These are phyloP conservation scores for Syrphus vitripennis DNA, from an alignment of 2,888 invertebrate species.

Conservation along the genomic window DNA sequence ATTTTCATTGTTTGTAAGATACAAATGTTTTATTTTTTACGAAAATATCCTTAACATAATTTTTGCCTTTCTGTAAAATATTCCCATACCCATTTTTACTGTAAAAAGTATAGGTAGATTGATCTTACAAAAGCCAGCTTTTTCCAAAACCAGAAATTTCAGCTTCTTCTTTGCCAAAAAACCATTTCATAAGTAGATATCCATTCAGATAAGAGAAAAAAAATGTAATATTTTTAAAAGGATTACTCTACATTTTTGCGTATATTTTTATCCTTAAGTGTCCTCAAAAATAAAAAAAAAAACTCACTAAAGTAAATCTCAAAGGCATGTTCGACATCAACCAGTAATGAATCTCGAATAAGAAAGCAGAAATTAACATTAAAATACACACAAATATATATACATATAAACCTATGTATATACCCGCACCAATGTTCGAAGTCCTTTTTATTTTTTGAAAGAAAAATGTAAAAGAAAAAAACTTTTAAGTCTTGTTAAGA, in stretches of 20 bases:
- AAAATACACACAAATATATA: background rate
- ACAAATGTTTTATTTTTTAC: too few species aligned
- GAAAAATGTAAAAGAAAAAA: background rate
- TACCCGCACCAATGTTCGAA: background rate
- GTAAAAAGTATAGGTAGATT: background rate
- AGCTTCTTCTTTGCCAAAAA: background rate
- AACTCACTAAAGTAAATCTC: conserved; percentile 6
- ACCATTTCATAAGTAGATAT: background rate
- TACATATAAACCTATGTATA: background rate
- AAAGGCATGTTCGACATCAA: conserved; percentile 30
- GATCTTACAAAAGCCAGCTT: background rate
- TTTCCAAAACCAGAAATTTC: background rate
- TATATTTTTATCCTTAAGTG: conserved; percentile 2
- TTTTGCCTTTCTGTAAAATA: background rate
- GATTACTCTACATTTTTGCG: conserved; percentile 9
- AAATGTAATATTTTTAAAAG: conserved; percentile 4
- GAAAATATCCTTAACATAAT: too few species aligned
- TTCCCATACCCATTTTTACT: background rate
- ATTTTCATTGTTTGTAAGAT: too few species aligned
- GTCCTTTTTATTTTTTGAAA: background rate
- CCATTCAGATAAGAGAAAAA: background rate
- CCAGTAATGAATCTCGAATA: conserved; percentile 41
- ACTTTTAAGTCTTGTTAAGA: conserved; percentile 15
- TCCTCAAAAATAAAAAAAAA: background rate
- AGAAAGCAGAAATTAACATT: conserved; percentile 35